These are phyloP conservation scores for Cheilosia soror DNA, from an alignment of 2,888 invertebrate species.

Conservation along the genomic window DNA sequence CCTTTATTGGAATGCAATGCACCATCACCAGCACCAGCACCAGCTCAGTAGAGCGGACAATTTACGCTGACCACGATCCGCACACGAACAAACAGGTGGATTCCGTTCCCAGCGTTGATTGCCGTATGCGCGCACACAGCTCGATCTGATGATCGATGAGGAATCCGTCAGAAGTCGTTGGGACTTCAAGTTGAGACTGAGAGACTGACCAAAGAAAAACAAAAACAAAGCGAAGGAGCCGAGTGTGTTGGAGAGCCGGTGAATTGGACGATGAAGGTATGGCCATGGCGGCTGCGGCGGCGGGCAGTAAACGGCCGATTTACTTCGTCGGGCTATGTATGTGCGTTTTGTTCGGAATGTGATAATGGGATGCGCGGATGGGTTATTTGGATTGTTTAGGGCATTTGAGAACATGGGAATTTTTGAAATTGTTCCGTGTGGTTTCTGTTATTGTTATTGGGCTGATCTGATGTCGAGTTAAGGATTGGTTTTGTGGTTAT, in stretches of 20 bases:
- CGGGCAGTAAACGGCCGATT: conserved; percentile 67
- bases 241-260: background rate
- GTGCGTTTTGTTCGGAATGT: conserved; percentile 75
- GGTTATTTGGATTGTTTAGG: conserved; percentile 75
- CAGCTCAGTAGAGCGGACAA: conserved; percentile 38
- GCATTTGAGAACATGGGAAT: conserved; percentile 71
- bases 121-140: conserved; percentile 46
- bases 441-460: conserved; percentile 46
- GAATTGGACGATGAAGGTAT: conserved; percentile 9
- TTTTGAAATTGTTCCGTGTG: conserved; percentile 63
- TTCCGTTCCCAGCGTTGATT: conserved; percentile 73
- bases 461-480: background rate
- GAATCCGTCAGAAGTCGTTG: conserved; percentile 67
- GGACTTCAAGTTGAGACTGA: conserved; percentile 12
- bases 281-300: background rate
- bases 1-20: conserved; percentile 74
- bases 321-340: conserved; percentile 60
- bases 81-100: conserved; percentile 73
- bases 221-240: background rate
- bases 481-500: conserved; percentile 17
- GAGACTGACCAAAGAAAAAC: background rate
- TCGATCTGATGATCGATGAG: conserved; percentile 72
- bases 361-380: conserved; percentile 74
- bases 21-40: conserved; percentile 34
- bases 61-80: conserved; percentile 75